phyloP scores from a whole-genome alignment of 2,113 vertebrate species.

The Halcyon malimbica region DNA sequence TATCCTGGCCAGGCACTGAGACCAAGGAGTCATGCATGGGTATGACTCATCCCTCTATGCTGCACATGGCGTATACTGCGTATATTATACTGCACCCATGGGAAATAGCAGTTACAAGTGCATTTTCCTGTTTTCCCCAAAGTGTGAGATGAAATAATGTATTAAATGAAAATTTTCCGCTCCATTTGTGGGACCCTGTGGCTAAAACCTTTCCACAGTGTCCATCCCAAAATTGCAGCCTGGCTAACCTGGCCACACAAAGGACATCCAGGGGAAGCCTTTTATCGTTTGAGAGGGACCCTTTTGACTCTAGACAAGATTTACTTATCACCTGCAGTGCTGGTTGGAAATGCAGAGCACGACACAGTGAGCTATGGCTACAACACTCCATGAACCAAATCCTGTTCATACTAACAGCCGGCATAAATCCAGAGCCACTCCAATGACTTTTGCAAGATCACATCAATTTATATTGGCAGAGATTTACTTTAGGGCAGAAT shows the following conservation, averaged over 20 bases:
- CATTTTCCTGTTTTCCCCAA: neutral
- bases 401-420: neutral
- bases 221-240: neutral
- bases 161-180: slow-evolving; percentile 50
- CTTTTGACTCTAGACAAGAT: neutral
- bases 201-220: neutral
- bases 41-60: slow-evolving; percentile 37
- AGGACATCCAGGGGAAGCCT: neutral
- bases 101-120: neutral
- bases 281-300: neutral
- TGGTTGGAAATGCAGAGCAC: slow-evolving; percentile 45
- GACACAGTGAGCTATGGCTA: slow-evolving; percentile 43
- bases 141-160: neutral
- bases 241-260: neutral
- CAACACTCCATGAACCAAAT: slow-evolving; percentile 32
- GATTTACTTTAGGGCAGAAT: slow-evolving; percentile 28
- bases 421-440: slow-evolving; percentile 32
- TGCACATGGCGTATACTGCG: neutral
- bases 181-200: neutral
- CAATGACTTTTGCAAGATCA: slow-evolving; percentile 41
- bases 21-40: neutral
- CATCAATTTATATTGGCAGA: neutral
- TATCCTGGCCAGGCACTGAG: neutral
- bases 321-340: slow-evolving; percentile 57
- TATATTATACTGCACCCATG: neutral